Conservation (phyloP, 2,113 vertebrate species). For the Zosterops borbonicus region DNA sequence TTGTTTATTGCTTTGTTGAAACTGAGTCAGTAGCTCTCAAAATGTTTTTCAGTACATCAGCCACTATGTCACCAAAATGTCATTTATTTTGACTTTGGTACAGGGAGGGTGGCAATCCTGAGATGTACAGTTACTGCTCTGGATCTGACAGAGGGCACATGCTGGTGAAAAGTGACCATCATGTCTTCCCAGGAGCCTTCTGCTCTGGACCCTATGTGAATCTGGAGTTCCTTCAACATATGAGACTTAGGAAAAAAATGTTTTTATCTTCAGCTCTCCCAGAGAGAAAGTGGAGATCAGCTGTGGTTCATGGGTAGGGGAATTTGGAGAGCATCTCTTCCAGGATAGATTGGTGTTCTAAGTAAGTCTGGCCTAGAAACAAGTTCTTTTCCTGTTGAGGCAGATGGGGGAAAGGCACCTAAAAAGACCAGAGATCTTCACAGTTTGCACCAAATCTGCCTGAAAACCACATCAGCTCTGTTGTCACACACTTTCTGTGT, state of each 20-base stretch:
- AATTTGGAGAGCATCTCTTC: not conserved
- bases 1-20: slow-evolving; percentile 33
- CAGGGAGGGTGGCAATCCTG: not conserved
- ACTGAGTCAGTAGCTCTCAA: not conserved
- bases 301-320: not conserved
- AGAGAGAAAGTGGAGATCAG: not conserved
- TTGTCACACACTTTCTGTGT: not conserved
- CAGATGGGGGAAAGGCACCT: not conserved
- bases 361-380: not conserved
- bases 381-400: not conserved
- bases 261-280: not conserved
- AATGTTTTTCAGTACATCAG: not conserved
- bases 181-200: not conserved
- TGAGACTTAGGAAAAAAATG: not conserved
- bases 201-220: not conserved
- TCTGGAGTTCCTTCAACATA: not conserved
- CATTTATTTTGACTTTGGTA: not conserved
- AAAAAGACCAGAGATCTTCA: not conserved
- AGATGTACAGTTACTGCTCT: not conserved
- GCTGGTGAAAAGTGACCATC: not conserved
- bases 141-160: not conserved
- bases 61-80: not conserved
- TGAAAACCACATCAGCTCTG: not conserved
- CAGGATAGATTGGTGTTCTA: not conserved
- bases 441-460: not conserved